These are phyloP conservation scores for Ptyas mucosa DNA, from an alignment of 2,113 vertebrate genomes.

Conservation along the genomic window DNA sequence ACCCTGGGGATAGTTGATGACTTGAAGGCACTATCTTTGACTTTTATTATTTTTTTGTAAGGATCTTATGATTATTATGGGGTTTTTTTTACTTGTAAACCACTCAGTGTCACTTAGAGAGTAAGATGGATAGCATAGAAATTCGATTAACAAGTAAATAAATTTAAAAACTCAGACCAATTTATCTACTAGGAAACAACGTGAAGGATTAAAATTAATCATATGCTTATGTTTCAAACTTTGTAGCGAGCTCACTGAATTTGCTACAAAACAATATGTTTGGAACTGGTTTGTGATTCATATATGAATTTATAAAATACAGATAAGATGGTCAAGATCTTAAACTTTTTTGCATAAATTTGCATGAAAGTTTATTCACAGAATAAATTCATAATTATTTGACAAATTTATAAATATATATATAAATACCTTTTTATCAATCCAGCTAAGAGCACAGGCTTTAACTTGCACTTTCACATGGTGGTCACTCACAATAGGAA, in stretches of 20 bases:
- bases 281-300: not conserved
- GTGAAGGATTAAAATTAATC: not conserved
- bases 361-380: slow-evolving; percentile 17
- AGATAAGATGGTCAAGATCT: not conserved
- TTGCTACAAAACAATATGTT: not conserved
- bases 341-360: slow-evolving; percentile 3
- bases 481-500: slow-evolving; percentile 67
- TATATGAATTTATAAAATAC: not conserved
- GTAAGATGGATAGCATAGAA: not conserved
- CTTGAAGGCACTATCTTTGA: not conserved
- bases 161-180: not conserved
- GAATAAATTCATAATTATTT: slow-evolving; percentile 13
- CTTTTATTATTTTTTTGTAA: not conserved
- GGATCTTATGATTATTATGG: not conserved
- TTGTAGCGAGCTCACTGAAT: not conserved
- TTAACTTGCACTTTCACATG: slow-evolving; percentile 89
- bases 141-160: not conserved
- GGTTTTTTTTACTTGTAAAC: not conserved
- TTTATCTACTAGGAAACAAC: not conserved
- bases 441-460: slow-evolving; percentile 86
- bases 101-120: not conserved
- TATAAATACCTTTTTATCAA: slow-evolving; percentile 83
- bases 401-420: not conserved
- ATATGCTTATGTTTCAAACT: not conserved
- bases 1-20: not conserved